Evolutionary conservation across 2,888 invertebrate genomes (phyloP).

Genomic region (Cabera pusaria): DNA sequence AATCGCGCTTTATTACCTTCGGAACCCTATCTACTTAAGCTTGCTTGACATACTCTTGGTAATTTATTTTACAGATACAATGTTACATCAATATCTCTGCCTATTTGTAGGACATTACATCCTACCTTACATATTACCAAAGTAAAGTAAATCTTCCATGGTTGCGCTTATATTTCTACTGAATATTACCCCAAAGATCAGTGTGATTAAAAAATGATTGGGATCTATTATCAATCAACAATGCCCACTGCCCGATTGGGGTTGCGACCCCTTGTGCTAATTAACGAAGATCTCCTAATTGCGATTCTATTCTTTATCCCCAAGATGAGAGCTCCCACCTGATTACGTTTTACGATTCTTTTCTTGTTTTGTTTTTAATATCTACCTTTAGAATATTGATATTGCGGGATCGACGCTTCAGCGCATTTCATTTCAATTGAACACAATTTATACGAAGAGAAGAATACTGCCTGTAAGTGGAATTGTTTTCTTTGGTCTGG

Average conservation of each 20-base stretch:
- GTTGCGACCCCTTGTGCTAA: conserved; percentile 75
- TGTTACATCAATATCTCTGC: too few relatives aligned
- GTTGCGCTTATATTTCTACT: too few relatives aligned
- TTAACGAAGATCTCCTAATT: conserved; percentile 74
- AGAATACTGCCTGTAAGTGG: conserved; percentile 41
- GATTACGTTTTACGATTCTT: conserved; percentile 56
- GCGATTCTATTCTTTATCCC: conserved; percentile 52
- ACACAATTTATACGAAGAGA: conserved; percentile 48
- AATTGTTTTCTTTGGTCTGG: conserved; percentile 39
- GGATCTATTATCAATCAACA: conserved; percentile 60
- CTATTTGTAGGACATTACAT: too few relatives aligned
- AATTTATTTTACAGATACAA: too few relatives aligned
- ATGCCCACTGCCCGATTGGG: conserved; percentile 52
- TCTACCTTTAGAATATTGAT: conserved; percentile 59
- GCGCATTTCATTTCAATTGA: conserved; percentile 56
- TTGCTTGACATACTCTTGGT: too few relatives aligned
- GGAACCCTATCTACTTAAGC: too few relatives aligned
- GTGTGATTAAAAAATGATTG: conserved; percentile 61
- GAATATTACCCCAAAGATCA: too few relatives aligned
- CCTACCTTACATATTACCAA: too few relatives aligned
- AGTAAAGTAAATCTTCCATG: too few relatives aligned
- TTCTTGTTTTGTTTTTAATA: conserved; percentile 63
- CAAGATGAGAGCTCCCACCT: conserved; percentile 68
- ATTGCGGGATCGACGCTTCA: conserved; percentile 59
- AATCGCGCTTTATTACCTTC: too few relatives aligned